phyloP scores from a whole-genome alignment of 2,113 vertebrate genomes.

The Thalassarche chlororhynchos region DNA sequence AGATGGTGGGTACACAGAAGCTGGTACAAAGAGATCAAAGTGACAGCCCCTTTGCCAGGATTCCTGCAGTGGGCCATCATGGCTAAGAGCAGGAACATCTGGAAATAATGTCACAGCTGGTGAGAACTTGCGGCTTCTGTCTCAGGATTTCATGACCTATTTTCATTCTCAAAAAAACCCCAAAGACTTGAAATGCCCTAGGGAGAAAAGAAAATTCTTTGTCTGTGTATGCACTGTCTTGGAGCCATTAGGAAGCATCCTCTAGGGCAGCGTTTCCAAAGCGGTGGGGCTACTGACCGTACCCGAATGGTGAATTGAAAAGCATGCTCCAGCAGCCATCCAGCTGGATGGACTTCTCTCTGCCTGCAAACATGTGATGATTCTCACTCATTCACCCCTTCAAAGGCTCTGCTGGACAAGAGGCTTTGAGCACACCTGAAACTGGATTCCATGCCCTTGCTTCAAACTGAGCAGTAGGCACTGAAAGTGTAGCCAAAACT shows the following conservation, averaged over 20 bases:
- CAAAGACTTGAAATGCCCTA: background rate
- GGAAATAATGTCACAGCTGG: constrained; percentile 26
- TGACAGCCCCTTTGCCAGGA: background rate
- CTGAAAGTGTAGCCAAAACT: background rate
- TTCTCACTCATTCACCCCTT: background rate
- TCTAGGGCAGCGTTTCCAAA: background rate
- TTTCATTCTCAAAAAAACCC: background rate
- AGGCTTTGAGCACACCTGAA: background rate
- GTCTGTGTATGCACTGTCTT: background rate
- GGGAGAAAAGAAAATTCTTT: background rate
- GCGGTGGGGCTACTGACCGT: background rate
- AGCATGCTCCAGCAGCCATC: background rate
- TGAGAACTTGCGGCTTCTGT: background rate
- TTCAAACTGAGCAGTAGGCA: background rate
- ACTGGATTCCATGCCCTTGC: background rate
- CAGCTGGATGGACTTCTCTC: background rate
- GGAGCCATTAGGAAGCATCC: fast-evolving
- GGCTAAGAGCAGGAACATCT: constrained; percentile 28
- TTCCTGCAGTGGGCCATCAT: background rate
- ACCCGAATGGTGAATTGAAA: background rate
- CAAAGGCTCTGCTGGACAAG: no score
- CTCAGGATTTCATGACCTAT: background rate
- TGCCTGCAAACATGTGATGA: background rate
- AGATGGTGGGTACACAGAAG: background rate
- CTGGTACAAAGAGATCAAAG: background rate